Evolutionary conservation across 2,113 vertebrate species (phyloP), one percentile per base, ranked within the genome.

Genomic region (Amphiprion percula): DNA sequence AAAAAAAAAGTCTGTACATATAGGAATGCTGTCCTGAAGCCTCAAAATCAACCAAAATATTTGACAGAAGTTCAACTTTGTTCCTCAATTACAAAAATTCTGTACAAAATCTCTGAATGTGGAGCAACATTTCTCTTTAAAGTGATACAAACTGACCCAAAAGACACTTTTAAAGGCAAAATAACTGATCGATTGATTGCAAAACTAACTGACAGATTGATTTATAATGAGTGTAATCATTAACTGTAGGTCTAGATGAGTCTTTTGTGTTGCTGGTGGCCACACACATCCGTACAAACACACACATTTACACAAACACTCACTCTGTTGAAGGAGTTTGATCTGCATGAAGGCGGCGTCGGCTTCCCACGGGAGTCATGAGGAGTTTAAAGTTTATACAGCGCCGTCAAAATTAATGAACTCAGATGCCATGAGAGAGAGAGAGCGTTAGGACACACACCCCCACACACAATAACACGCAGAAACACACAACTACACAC

Each of bases 301-400:
- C 60, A 58, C 66, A 62, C 26, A 12, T 26, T 26, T 26, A 49
- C 39, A 66, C 52, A 39, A 28, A 50, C 24, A 59, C 68, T 33
- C 63, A 19, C 7, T 2, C 24, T 17, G 49, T 0, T 2, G 24
- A 23, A 17, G 16, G 58, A 3, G 28, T 80, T 66, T 80, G 65
- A 60, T 78, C 61, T 72, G 60, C 60, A 39, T 21, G 23, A 56
- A 30, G 63, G 23, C 12, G 7, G 33, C 21, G 4, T 58, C 49
- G 62, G 55, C 66, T 67, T n/a, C 79, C 41, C 62, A 14, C 2
- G 11, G 33, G 76, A 77, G 21, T 16, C 24, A 15, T 5, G 52
- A 63, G 61, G 71, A 72, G 55, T 71, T 80, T 84, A 78, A 80
- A 89, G 76, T 85, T 82, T 56, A 64, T 53, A 68, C 26, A 65